Conservation (phyloP, 1,140 invertebrate species). For the Bombus sylvicola region DNA sequence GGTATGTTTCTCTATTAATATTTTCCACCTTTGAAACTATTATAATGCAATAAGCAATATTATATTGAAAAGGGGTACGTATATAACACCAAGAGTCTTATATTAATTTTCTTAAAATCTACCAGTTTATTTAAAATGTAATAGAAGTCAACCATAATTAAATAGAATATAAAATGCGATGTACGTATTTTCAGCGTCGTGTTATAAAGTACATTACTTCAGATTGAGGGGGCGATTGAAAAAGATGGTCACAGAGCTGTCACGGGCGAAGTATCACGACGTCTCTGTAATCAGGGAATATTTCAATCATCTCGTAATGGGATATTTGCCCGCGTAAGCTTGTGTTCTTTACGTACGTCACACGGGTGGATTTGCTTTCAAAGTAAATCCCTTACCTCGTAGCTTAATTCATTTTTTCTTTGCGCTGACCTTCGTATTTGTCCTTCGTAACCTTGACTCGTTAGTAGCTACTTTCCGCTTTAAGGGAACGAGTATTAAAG, state of each 20-base stretch:
- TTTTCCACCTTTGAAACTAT: no score
- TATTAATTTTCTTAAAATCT: no score
- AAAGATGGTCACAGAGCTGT: slow-evolving; percentile 16
- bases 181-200: background rate
- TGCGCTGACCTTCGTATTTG: slow-evolving; percentile 22
- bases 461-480: slow-evolving; percentile 53
- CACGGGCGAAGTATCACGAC: slow-evolving; percentile 23
- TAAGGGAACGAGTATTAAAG: slow-evolving; percentile 21
- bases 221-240: slow-evolving; percentile 46
- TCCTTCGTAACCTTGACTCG: slow-evolving; percentile 50
- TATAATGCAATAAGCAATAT: no score
- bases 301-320: slow-evolving; percentile 36
- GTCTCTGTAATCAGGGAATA: slow-evolving; percentile 52
- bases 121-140: no score
- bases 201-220: background rate
- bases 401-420: slow-evolving; percentile 28
- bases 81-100: no score
- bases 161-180: background rate
- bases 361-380: slow-evolving; percentile 30
- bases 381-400: slow-evolving; percentile 24
- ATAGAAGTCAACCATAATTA: no score
- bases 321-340: background rate
- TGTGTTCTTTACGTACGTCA: background rate
- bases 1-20: no score
- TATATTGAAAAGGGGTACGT: no score